Percentiles rank a stretch among this genome's conserved stretches.
phyloP scores from a whole-genome alignment of 2,888 invertebrate species.

The Clivina fossor region DNA sequence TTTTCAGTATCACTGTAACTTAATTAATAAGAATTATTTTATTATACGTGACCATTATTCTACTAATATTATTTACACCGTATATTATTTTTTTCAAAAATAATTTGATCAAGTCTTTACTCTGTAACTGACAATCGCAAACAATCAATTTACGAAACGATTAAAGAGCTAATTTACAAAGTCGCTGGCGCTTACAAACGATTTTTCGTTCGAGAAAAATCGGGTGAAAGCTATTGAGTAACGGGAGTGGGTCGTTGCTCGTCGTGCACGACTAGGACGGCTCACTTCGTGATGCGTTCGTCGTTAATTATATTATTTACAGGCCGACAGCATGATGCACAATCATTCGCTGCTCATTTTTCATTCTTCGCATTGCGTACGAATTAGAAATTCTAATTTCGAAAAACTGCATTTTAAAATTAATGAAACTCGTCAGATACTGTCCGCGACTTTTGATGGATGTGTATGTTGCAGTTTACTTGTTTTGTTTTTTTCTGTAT shows the following conservation, averaged over 20 bases:
- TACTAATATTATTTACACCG: background rate
- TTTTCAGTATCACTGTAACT: too few species aligned
- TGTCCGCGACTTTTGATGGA: background rate
- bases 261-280: conserved; percentile 3
- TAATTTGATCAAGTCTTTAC: background rate
- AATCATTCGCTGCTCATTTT: conserved; percentile 23
- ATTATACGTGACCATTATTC: too few species aligned
- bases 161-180: too few species aligned
- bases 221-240: too few species aligned
- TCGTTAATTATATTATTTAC: conserved; percentile 25
- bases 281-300: too few species aligned
- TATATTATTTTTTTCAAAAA: background rate
- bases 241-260: too few species aligned
- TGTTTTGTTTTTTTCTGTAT: too few species aligned
- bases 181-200: too few species aligned
- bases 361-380: conserved; percentile 15
- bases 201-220: too few species aligned
- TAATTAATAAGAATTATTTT: too few species aligned
- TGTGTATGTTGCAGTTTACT: background rate
- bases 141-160: too few species aligned
- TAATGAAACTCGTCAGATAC: conserved; percentile 11
- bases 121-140: too few species aligned
- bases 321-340: conserved; percentile 15
- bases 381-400: conserved; percentile 31
- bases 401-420: conserved; percentile 28